A percentile compares a stretch with the other conserved stretches of the same genome.
These are phyloP conservation scores for Monochamus alternatus DNA, from an alignment of 2,888 invertebrate species.

Conservation along the genomic window DNA sequence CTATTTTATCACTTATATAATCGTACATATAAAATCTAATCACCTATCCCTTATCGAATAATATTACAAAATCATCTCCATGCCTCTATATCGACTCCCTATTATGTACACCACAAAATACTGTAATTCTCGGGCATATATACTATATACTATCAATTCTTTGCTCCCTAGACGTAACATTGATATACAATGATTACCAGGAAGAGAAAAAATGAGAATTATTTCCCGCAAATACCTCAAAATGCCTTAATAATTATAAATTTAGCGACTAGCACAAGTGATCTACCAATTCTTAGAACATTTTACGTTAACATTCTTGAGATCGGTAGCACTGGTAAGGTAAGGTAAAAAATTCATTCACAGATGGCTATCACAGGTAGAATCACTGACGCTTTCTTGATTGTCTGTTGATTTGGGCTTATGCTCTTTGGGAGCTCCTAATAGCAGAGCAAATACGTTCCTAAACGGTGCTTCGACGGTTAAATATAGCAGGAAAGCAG, in stretches of 20 bases:
- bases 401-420: conserved; percentile 42
- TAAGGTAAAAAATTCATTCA: conserved; percentile 37
- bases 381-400: conserved; percentile 54
- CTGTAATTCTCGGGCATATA: too few species aligned
- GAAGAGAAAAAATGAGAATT: too few species aligned
- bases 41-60: too few species aligned
- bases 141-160: too few species aligned
- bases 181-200: too few species aligned
- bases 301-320: neutral
- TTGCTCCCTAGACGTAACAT: too few species aligned
- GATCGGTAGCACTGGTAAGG: neutral
- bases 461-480: conserved; percentile 74
- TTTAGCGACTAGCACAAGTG: conserved; percentile 4
- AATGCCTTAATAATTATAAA: neutral
- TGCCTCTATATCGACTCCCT: too few species aligned
- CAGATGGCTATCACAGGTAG: conserved; percentile 61
- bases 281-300: neutral
- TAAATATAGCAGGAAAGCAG: conserved; percentile 72
- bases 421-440: conserved; percentile 52
- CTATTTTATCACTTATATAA: too few species aligned
- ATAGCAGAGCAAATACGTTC: conserved; percentile 69
- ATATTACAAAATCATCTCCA: too few species aligned
- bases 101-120: too few species aligned
- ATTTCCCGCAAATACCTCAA: too few species aligned
- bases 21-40: too few species aligned